These are phyloP conservation scores for Drymodes brunneopygia DNA, from an alignment of 2,113 vertebrate species.

Conservation along the genomic window DNA sequence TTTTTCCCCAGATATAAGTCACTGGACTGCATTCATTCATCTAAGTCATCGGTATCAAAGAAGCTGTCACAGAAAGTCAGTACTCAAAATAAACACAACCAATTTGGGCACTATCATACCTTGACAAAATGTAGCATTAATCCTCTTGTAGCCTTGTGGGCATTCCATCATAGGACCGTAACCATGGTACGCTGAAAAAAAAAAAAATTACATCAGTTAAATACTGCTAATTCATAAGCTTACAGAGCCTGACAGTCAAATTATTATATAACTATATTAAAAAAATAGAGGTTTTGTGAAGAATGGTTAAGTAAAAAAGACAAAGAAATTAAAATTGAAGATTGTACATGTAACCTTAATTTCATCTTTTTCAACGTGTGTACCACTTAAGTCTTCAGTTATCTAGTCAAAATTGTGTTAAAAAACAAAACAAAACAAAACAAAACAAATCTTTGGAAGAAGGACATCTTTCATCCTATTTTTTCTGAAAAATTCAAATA, in stretches of 20 bases:
- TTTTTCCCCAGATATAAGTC: not conserved
- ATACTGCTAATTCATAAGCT: not conserved
- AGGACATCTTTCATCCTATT: not conserved
- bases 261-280: not conserved
- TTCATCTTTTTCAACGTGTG: not conserved
- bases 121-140: constrained; percentile 92
- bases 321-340: not conserved
- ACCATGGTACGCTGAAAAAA: constrained; percentile 79
- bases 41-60: not conserved
- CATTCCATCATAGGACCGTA: constrained; percentile 83
- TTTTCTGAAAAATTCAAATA: not conserved
- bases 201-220: not conserved
- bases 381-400: not conserved
- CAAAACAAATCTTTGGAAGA: not conserved
- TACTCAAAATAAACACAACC: not conserved
- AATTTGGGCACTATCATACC: constrained; percentile 71
- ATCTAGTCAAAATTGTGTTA: not conserved
- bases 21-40: not conserved
- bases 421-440: not conserved
- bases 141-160: constrained; percentile 89
- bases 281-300: not conserved
- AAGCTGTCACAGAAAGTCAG: not conserved
- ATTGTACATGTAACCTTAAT: not conserved
- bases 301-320: not conserved
- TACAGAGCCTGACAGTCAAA: not conserved